These are phyloP conservation scores for Teleiodes luculella DNA, from an alignment of 2,888 invertebrate genomes.

Conservation along the genomic window DNA sequence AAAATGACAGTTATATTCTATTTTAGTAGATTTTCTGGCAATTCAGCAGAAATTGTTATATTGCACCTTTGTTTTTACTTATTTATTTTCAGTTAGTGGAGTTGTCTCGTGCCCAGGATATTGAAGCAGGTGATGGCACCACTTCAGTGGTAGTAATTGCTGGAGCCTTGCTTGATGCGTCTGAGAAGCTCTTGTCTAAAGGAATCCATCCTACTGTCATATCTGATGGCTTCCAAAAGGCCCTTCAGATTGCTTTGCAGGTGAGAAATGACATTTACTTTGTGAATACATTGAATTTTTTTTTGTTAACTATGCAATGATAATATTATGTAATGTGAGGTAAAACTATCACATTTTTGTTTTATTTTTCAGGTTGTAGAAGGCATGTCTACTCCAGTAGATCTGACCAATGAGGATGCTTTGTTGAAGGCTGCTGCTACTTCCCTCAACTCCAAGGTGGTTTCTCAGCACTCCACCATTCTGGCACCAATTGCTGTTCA, in stretches of 20 bases:
- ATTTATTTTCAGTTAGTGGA: constrained; percentile 89
- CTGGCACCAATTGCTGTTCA: constrained; percentile 98
- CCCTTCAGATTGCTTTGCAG: constrained; percentile 84
- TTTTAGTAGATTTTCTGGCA: too few species aligned
- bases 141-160: constrained; percentile 99
- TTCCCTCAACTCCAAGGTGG: constrained; percentile 98
- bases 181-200: constrained; percentile 92
- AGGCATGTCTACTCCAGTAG: constrained; percentile 91
- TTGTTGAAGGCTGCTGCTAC: constrained; percentile 97
- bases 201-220: constrained; percentile 99
- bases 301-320: too few species aligned
- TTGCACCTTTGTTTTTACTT: not conserved
- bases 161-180: constrained; percentile 96
- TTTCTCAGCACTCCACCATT: constrained; percentile 97
- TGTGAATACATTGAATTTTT: constrained; percentile 23
- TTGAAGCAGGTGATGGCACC: constrained; percentile 99
- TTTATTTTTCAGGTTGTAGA: constrained; percentile 81
- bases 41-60: not conserved
- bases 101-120: constrained; percentile 98
- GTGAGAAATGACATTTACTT: constrained; percentile 30
- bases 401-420: constrained; percentile 90
- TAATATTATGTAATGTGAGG: too few species aligned
- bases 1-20: too few species aligned
- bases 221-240: constrained; percentile 97
- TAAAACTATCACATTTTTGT: too few species aligned